Conservation (phyloP, 2,797 vertebrate species). For the Amblyraja radiata region DNA sequence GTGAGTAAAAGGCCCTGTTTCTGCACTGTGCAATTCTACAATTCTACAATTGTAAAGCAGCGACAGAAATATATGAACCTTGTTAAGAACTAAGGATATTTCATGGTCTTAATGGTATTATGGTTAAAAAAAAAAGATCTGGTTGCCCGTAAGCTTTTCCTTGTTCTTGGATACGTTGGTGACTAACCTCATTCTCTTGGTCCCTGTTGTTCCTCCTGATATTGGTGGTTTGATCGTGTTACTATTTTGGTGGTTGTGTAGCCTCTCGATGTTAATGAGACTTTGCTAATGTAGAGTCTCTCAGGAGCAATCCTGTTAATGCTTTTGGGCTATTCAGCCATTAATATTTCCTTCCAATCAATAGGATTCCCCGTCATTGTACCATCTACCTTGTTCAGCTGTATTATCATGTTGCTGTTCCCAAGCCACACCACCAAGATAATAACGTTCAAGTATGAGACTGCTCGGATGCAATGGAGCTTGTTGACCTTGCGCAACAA, state of each 20-base stretch:
- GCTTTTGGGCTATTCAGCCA: not conserved
- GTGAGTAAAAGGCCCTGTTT: too few relatives aligned
- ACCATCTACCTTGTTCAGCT: not conserved
- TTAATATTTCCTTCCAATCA: not conserved
- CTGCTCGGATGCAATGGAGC: not conserved
- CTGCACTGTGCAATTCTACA: too few relatives aligned
- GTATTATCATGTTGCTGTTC: not conserved
- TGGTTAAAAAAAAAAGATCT: not conserved
- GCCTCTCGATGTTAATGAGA: not conserved
- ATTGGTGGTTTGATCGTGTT: not conserved
- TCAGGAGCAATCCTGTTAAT: not conserved
- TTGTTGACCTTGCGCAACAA: not conserved
- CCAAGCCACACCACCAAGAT: not conserved
- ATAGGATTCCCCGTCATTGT: not conserved
- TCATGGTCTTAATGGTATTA: too few relatives aligned
- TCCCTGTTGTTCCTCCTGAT: too few relatives aligned
- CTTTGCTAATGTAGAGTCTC: not conserved
- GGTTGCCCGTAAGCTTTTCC: not conserved
- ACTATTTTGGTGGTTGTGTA: not conserved
- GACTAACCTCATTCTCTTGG: not conserved
- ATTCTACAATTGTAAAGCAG: too few relatives aligned
- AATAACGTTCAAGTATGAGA: not conserved
- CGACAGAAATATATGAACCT: too few relatives aligned
- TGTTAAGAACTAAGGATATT: not conserved
- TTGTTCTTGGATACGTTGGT: not conserved